Conservation (phyloP, 1,140 invertebrate species). For the Heterodera carotae region DNA sequence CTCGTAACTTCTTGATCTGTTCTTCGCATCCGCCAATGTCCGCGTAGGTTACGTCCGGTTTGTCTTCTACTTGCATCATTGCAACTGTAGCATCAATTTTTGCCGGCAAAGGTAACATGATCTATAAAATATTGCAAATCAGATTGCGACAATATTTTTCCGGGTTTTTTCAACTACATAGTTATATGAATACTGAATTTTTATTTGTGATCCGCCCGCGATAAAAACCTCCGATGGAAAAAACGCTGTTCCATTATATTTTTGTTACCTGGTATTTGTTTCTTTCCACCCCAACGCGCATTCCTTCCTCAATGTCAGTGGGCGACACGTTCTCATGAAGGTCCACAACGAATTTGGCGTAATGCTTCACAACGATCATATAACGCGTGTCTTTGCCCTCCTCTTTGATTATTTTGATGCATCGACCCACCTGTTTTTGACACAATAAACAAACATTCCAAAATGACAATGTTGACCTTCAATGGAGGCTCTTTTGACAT, state of each 20-base stretch:
- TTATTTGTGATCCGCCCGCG: too few species aligned
- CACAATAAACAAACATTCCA: background rate
- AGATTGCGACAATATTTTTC: background rate
- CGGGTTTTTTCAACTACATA: background rate
- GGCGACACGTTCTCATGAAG: constrained; percentile 97
- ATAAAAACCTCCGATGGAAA: too few species aligned
- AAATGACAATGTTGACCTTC: constrained; percentile 69
- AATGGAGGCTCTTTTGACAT: constrained; percentile 95
- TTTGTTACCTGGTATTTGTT: constrained; percentile 75
- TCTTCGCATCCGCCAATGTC: constrained; percentile 96
- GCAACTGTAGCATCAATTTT: constrained; percentile 99
- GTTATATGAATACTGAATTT: too few species aligned
- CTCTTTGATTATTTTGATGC: constrained; percentile 73
- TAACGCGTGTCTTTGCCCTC: constrained; percentile 96
- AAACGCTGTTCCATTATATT: too few species aligned
- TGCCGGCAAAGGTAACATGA: constrained; percentile 96
- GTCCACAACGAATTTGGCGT: constrained; percentile 99
- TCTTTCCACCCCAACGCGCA: constrained; percentile 97
- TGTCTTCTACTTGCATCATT: constrained; percentile 99
- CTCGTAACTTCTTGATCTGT: constrained; percentile 90
- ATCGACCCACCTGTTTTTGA: constrained; percentile 69
- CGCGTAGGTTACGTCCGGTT: constrained; percentile 98
- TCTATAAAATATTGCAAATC: constrained; percentile 76
- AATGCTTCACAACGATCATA: constrained; percentile 99
- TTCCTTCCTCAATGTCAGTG: constrained; percentile 99